Percentiles rank a stretch among this genome's conserved stretches.
Evolutionary conservation across 1,140 invertebrate genomes (phyloP).

Genomic region (Pemphigus obesinymphae): DNA sequence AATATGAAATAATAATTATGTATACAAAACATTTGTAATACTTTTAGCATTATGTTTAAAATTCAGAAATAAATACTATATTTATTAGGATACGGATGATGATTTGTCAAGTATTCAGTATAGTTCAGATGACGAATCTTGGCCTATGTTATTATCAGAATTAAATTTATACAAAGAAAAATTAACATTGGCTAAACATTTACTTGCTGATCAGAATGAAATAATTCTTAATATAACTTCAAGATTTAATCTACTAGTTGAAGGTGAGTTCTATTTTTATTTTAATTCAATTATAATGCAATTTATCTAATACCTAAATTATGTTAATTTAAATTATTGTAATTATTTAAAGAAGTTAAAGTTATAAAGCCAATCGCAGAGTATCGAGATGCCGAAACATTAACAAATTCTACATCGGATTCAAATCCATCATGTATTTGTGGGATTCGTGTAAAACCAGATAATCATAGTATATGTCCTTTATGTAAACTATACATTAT

Average conservation of each 20-base stretch:
- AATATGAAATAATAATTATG: neutral
- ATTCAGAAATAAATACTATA: too few species aligned
- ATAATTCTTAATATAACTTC: conserved; percentile 6
- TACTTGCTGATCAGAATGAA: conserved; percentile 21
- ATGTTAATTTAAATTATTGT: neutral
- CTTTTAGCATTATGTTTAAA: neutral
- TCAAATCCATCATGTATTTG: neutral
- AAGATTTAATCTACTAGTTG: conserved; percentile 24
- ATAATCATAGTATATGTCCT: conserved; percentile 33
- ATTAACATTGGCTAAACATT: conserved; percentile 35
- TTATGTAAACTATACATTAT: conserved; percentile 30
- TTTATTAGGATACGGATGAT: conserved; percentile 1
- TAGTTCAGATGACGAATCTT: conserved; percentile 18
- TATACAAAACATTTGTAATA: too few species aligned
- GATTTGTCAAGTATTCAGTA: conserved; percentile 1
- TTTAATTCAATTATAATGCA: neutral
- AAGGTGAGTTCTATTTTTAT: neutral
- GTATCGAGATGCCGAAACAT: conserved; percentile 31
- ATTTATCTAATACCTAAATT: neutral
- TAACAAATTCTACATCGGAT: neutral
- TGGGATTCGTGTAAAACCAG: neutral
- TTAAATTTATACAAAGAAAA: conserved; percentile 28
- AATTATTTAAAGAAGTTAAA: conserved; percentile 7
- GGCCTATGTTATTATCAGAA: conserved; percentile 34
- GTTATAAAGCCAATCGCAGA: conserved; percentile 9